These are phyloP conservation scores for Odontamblyopus rebecca DNA, from an alignment of 2,797 vertebrate genomes.

Conservation along the genomic window DNA sequence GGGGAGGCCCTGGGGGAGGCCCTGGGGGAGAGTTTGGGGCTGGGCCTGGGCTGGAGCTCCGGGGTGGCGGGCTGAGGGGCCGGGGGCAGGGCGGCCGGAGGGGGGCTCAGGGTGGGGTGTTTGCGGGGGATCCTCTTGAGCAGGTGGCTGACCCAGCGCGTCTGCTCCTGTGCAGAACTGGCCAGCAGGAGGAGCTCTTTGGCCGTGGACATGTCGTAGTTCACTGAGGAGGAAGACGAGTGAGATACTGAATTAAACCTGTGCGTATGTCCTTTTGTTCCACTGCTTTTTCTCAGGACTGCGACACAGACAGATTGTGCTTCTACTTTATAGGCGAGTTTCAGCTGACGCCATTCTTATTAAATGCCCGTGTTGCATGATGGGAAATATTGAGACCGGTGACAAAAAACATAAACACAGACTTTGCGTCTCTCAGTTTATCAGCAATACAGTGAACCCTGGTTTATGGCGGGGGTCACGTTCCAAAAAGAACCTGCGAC, in stretches of 20 bases:
- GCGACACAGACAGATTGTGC: too few species aligned
- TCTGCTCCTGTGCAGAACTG: conserved; percentile 89
- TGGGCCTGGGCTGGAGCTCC: conserved; percentile 19
- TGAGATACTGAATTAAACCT: too few species aligned
- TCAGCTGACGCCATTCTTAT: too few species aligned
- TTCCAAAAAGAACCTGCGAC: too few species aligned
- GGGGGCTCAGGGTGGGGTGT: conserved; percentile 76
- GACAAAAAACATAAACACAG: too few species aligned
- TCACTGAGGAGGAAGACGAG: conserved; percentile 73
- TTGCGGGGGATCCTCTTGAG: conserved; percentile 95
- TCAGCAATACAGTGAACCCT: too few species aligned
- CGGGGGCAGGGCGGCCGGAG: conserved; percentile 22
- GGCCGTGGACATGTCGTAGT: conserved; percentile 93
- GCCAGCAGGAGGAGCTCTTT: conserved; percentile 94
- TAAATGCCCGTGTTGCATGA: too few species aligned
- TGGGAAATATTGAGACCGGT: too few species aligned
- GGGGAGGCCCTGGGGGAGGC: conserved; percentile 36
- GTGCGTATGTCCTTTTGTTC: neutral
- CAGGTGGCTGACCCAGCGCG: conserved; percentile 92
- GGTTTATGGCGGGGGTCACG: too few species aligned
- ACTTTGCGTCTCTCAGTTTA: too few species aligned
- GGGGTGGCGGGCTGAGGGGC: neutral
- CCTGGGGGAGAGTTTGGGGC: conserved; percentile 33
- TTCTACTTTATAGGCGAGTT: too few species aligned
- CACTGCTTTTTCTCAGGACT: too few species aligned